A percentile compares a stretch with the other conserved stretches of the same genome.
These are phyloP conservation scores for Pholis gunnellus DNA, from an alignment of 2,113 vertebrate species.

Conservation along the genomic window DNA sequence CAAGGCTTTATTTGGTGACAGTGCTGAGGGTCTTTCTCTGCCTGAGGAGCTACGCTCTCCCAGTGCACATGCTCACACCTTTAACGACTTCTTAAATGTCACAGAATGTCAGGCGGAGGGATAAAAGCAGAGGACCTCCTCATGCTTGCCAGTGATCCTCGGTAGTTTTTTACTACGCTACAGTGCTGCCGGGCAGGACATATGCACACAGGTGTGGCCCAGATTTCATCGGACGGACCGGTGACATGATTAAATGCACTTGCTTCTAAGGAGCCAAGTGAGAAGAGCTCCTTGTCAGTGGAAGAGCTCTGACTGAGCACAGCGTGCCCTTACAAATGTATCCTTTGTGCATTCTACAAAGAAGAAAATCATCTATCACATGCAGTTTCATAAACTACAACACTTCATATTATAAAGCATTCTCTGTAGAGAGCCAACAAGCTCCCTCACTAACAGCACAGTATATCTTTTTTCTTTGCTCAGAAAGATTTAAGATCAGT, in stretches of 20 bases:
- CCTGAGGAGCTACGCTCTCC: slow-evolving; percentile 67
- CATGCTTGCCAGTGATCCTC: slow-evolving; percentile 72
- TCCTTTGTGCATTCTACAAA: slow-evolving; percentile 56
- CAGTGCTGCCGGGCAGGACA: slow-evolving; percentile 73
- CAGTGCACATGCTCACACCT: slow-evolving; percentile 77
- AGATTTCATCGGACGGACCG: slow-evolving; percentile 68
- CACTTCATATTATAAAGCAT: slow-evolving; percentile 50
- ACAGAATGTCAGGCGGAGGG: slow-evolving; percentile 83
- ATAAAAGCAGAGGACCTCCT: slow-evolving; percentile 79
- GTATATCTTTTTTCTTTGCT: slow-evolving; percentile 33
- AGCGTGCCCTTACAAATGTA: slow-evolving; percentile 62
- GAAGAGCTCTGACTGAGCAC: slow-evolving; percentile 64
- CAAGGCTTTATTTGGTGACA: slow-evolving; percentile 76
- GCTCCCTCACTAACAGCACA: slow-evolving; percentile 34
- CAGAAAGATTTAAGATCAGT: slow-evolving; percentile 62
- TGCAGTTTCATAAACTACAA: slow-evolving; percentile 40
- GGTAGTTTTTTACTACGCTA: slow-evolving; percentile 70
- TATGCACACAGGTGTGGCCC: slow-evolving; percentile 78
- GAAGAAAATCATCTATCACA: slow-evolving; percentile 63
- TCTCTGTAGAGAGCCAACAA: slow-evolving; percentile 37
- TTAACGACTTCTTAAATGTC: slow-evolving; percentile 88
- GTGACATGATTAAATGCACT: slow-evolving; percentile 79
- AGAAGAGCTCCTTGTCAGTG: slow-evolving; percentile 62
- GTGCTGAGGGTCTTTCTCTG: slow-evolving; percentile 69
- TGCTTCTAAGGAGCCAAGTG: slow-evolving; percentile 70